A percentile compares a stretch with the other conserved stretches of the same genome.
phyloP scores from a whole-genome alignment of 2,888 invertebrate species.

The Ormyrus pomaceus region DNA sequence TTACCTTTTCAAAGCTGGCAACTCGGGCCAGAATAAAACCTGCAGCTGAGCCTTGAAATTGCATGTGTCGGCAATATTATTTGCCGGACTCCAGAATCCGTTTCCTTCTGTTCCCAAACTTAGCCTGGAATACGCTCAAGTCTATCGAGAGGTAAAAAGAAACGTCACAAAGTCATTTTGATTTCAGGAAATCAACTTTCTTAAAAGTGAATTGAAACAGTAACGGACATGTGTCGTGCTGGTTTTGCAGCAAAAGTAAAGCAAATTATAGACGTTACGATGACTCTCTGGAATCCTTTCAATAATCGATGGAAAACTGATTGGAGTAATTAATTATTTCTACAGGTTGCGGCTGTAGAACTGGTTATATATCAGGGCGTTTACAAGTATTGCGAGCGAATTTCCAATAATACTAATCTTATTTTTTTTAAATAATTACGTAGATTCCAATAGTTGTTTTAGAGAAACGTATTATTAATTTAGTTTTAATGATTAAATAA shows the following conservation, averaged over 20 bases:
- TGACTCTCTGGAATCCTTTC: conserved; percentile 44
- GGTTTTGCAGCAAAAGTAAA: not conserved
- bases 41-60: too few relatives aligned
- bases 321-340: conserved; percentile 28
- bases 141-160: too few relatives aligned
- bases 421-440: too few relatives aligned
- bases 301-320: conserved; percentile 33
- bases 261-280: conserved; percentile 25
- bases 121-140: too few relatives aligned
- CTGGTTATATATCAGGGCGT: conserved; percentile 25
- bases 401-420: too few relatives aligned
- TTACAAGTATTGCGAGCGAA: conserved; percentile 10
- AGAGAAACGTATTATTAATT: too few relatives aligned
- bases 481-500: too few relatives aligned
- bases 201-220: not conserved
- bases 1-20: too few relatives aligned
- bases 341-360: conserved; percentile 26
- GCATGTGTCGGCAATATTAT: not conserved
- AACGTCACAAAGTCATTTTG: not conserved
- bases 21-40: too few relatives aligned
- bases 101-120: too few relatives aligned
- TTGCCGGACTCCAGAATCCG: too few relatives aligned
- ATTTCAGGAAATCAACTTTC: conserved; percentile 26
- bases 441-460: too few relatives aligned
- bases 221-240: conserved; percentile 34